Conservation (phyloP, 2,113 vertebrate species). For the Syrrhaptes paradoxus region DNA sequence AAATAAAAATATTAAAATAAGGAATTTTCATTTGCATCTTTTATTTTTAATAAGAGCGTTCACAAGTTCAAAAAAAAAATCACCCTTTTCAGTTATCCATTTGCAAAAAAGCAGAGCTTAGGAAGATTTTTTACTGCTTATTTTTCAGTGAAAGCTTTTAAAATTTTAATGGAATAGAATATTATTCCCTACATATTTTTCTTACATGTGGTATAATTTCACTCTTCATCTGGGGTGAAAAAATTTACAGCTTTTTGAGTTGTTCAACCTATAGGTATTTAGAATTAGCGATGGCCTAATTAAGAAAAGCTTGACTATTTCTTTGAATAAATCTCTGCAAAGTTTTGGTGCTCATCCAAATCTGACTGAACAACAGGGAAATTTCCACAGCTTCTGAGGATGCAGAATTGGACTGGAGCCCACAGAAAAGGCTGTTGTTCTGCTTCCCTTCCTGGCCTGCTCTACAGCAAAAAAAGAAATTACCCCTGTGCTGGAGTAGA, state of each 20-base stretch:
- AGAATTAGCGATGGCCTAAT: not conserved
- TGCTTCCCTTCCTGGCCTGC: not conserved
- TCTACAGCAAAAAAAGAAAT: not conserved
- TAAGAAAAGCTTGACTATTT: not conserved
- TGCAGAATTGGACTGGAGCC: slow-evolving; percentile 5
- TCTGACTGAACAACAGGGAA: not conserved
- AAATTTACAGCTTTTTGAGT: not conserved
- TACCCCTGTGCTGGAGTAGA: not conserved
- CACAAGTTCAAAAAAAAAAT: not conserved
- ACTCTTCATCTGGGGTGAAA: not conserved
- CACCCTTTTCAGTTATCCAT: not conserved
- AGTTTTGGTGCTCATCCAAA: slow-evolving; percentile 27
- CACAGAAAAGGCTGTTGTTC: slow-evolving; percentile 4
- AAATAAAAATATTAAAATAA: not conserved
- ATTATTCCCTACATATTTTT: not conserved
- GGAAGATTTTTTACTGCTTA: not conserved
- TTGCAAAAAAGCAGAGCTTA: not conserved
- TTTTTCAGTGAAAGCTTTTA: not conserved
- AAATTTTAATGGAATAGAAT: not conserved
- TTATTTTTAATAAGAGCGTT: not conserved
- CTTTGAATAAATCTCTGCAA: not conserved
- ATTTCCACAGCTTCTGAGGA: not conserved
- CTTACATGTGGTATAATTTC: not conserved
- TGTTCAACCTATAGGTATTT: not conserved
- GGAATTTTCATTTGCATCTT: not conserved